Percentiles rank a stretch among this genome's conserved stretches.
These are phyloP conservation scores for Suillia variegata DNA, from an alignment of 2,888 invertebrate genomes.

Conservation along the genomic window DNA sequence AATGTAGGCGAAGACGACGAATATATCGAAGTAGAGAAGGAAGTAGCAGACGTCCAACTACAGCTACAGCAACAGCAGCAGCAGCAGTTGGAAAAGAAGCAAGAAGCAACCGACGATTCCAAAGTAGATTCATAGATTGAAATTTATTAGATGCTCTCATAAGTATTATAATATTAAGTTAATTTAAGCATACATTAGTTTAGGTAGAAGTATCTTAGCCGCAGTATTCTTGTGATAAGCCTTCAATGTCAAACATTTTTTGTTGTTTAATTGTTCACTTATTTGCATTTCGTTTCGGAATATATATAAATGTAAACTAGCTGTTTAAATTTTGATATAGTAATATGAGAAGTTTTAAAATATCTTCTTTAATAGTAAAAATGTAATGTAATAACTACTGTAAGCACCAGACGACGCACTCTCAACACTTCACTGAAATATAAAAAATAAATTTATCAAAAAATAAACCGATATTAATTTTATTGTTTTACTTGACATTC, in stretches of 20 bases:
- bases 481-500: background rate
- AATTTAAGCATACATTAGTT: background rate
- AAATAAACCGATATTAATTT: background rate
- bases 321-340: background rate
- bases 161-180: background rate
- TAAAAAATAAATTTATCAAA: background rate
- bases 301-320: background rate
- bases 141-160: no score
- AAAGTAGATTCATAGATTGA: background rate
- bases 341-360: background rate
- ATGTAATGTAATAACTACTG: background rate
- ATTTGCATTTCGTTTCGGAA: slow-evolving; percentile 9
- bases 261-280: slow-evolving; percentile 10
- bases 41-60: slow-evolving; percentile 40
- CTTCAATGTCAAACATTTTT: slow-evolving; percentile 32
- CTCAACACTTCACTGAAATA: background rate
- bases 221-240: slow-evolving; percentile 40
- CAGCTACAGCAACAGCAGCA: slow-evolving; percentile 31
- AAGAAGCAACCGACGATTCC: no score
- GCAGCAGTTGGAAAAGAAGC: background rate
- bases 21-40: slow-evolving; percentile 60
- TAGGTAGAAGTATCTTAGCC: background rate
- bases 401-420: background rate
- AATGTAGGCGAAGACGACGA: slow-evolving; percentile 56
- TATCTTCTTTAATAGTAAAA: background rate